These are phyloP conservation scores for Harlomillsia oculata DNA, from an alignment of 1,140 invertebrate genomes.

Conservation along the genomic window DNA sequence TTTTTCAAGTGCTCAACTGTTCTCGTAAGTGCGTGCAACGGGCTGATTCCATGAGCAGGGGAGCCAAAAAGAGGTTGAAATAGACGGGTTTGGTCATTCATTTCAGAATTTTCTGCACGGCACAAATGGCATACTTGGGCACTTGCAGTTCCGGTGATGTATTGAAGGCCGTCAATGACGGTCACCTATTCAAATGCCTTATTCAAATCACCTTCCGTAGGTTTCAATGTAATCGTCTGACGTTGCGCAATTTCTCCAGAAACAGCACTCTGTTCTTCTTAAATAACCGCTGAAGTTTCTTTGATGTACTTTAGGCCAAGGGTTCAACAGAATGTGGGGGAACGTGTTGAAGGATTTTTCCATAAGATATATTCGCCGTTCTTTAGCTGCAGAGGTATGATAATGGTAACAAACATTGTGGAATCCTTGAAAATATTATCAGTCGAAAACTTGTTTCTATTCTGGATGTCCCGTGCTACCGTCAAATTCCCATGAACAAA, in stretches of 20 bases:
- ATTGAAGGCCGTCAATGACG: conserved; percentile 17
- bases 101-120: neutral
- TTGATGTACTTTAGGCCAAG: neutral
- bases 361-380: neutral
- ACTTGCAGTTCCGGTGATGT: conserved; percentile 6
- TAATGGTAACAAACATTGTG: conserved; percentile 5
- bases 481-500: conserved; percentile 16
- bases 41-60: conserved; percentile 19
- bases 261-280: neutral
- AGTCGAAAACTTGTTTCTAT: conserved; percentile 7
- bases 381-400: conserved; percentile 2
- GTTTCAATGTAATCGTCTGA: neutral
- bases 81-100: conserved; percentile 2
- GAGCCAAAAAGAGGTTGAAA: neutral
- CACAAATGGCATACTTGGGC: conserved; percentile 21
- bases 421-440: neutral
- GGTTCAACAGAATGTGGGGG: neutral
- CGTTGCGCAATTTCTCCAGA: neutral
- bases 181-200: conserved; percentile 3
- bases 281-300: neutral
- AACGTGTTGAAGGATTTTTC: conserved; percentile 2
- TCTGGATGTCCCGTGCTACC: conserved; percentile 2
- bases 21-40: conserved; percentile 25
- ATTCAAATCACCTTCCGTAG: neutral
- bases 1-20: conserved; percentile 23